phyloP scores from a whole-genome alignment of 2,113 vertebrate species.

The Ochotona curzoniae region DNA sequence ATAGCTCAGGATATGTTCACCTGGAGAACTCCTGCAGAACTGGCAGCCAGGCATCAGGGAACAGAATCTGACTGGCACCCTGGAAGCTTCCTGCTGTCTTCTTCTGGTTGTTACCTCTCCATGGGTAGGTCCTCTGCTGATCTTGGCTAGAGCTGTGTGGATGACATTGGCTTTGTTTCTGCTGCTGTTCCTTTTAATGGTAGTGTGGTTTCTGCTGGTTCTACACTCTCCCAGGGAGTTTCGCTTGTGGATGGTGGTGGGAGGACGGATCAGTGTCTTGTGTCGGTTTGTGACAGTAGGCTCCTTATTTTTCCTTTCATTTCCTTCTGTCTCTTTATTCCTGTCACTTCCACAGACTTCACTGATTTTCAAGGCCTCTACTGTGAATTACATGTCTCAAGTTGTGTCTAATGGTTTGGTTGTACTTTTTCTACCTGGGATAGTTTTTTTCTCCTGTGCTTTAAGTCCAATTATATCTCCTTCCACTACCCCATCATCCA shows the following conservation, averaged over 20 bases:
- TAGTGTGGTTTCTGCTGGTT: neutral
- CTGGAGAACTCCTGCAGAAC: neutral
- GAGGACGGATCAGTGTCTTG: neutral
- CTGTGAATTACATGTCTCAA: neutral
- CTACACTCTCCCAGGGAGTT: neutral
- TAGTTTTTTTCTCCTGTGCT: neutral
- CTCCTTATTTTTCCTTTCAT: neutral
- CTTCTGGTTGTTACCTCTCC: neutral
- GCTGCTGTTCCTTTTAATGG: neutral
- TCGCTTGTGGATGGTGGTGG: neutral
- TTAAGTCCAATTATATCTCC: neutral
- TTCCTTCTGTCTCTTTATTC: neutral
- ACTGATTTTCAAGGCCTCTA: neutral
- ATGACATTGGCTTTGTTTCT: neutral
- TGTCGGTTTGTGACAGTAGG: constrained; percentile 2
- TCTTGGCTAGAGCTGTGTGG: neutral
- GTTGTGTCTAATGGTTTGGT: neutral
- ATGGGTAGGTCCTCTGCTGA: neutral
- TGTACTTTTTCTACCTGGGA: neutral
- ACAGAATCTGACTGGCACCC: neutral
- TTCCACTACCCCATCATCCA: fast-evolving
- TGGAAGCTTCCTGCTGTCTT: neutral
- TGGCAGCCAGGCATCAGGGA: neutral
- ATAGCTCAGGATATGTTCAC: neutral
- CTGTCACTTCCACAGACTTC: neutral